A percentile compares a stretch with the other conserved stretches of the same genome.
These are phyloP conservation scores for Amblyopsis rosae DNA, from an alignment of 2,113 vertebrate species.

Conservation along the genomic window DNA sequence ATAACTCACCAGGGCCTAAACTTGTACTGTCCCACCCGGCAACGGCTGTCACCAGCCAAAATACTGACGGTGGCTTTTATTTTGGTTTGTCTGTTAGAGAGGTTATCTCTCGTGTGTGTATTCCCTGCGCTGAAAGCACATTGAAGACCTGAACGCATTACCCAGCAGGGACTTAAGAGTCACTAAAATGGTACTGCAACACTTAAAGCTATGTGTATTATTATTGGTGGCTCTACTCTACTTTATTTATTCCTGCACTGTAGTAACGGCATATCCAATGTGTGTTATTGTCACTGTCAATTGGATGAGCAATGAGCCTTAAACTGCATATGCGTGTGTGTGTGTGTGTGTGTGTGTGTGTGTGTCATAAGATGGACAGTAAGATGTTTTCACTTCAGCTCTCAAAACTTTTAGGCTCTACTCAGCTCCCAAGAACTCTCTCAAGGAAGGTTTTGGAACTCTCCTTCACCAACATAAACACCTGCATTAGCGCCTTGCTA, in stretches of 20 bases:
- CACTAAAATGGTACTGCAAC: background rate
- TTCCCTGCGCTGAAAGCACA: background rate
- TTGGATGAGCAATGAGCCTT: slow-evolving; percentile 52
- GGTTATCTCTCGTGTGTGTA: background rate
- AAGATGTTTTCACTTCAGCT: slow-evolving; percentile 44
- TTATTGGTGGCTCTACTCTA: background rate
- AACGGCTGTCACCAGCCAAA: slow-evolving; percentile 59
- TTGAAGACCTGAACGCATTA: background rate
- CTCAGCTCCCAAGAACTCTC: slow-evolving; percentile 35
- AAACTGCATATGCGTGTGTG: slow-evolving; percentile 32
- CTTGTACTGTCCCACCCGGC: slow-evolving; percentile 64
- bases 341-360: slow-evolving; percentile 12
- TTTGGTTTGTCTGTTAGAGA: background rate
- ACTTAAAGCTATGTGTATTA: background rate
- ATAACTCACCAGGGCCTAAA: slow-evolving; percentile 71
- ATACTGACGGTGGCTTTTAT: slow-evolving; percentile 42
- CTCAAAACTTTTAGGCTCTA: slow-evolving; percentile 32
- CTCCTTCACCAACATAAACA: background rate
- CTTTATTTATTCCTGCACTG: background rate
- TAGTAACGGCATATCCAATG: background rate
- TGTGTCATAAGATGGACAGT: slow-evolving; percentile 41
- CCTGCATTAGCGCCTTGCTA: too few relatives aligned
- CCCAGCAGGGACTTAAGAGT: background rate
- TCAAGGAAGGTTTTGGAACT: slow-evolving; percentile 1
- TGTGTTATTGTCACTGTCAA: slow-evolving; percentile 31